Evolutionary conservation across 2,888 invertebrate species (phyloP).

Genomic region (Trichacis sp.): DNA sequence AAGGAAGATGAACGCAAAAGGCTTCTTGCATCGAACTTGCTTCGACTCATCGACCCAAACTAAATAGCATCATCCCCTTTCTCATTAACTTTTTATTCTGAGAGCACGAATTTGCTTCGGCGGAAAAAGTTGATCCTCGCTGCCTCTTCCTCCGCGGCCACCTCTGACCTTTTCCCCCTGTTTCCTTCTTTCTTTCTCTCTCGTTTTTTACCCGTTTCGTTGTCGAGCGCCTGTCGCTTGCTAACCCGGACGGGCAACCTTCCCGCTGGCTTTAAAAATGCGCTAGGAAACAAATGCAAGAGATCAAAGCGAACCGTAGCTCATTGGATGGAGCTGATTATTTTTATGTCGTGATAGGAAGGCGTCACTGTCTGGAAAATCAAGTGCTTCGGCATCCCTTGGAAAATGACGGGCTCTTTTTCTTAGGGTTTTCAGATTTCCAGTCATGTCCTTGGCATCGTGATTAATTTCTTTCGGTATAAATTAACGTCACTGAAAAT

Average conservation of each 20-base stretch:
- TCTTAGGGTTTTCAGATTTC: conserved; percentile 15
- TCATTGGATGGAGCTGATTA: conserved; percentile 67
- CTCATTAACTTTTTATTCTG: conserved; percentile 68
- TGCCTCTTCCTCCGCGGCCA: conserved; percentile 25
- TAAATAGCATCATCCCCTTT: conserved; percentile 62
- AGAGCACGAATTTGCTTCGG: conserved; percentile 58
- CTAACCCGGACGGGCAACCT: conserved; percentile 47
- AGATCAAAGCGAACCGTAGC: conserved; percentile 65
- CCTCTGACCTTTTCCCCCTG: conserved; percentile 22
- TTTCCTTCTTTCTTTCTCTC: conserved; percentile 27
- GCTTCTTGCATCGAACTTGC: conserved; percentile 48
- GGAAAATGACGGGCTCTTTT: conserved; percentile 35
- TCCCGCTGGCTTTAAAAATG: conserved; percentile 36
- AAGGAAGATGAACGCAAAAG: conserved; percentile 12
- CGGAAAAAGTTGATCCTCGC: conserved; percentile 54
- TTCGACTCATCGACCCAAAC: conserved; percentile 50
- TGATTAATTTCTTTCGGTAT: no score
- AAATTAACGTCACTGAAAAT: no score
- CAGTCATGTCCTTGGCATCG: no score
- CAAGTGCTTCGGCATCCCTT: conserved; percentile 33
- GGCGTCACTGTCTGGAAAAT: conserved; percentile 43
- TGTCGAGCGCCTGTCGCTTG: conserved; percentile 44
- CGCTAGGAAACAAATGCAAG: conserved; percentile 63
- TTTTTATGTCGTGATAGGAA: conserved; percentile 67
- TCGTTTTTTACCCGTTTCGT: conserved; percentile 38